Base-by-base conservation (phyloP, 2,797 vertebrate species). In the Babyrousa celebensis region DNA sequence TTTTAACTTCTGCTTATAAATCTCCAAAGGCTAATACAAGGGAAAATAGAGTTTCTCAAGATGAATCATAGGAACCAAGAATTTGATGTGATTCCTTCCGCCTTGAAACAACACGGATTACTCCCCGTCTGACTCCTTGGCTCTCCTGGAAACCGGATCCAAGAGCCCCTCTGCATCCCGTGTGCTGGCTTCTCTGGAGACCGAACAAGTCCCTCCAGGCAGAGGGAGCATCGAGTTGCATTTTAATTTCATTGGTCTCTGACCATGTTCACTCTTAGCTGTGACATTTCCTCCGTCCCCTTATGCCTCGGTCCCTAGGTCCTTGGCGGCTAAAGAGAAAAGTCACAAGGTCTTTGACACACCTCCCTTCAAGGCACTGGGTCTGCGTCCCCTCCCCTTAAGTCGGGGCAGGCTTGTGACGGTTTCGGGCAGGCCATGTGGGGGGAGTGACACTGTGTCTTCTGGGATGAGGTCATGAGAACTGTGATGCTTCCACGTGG, bases 1-100 rank as follows among this genome's bases (percentile, higher is more conserved):
- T 54, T 93, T 89, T 52, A 63, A 86, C 89, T 87, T 89, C 56
- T 77, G 25, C 27, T 78, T 40, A 70, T 32, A 93, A 78, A 43
- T 83, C 60, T 71, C 89, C 43, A 88, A 85, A 93, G 56, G 6
- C 10, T 32, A 92, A 78, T 12, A 87, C 79, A 56, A 72, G 3
- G 74, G 16, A 74, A 83, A 80, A 68, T 17, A 6, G 18, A 36
- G 12, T 75, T 4, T 68, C 77, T 43, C 43, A 48, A 63, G 1
- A 75, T 56, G 40, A 56, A 68, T 52, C 79, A 65, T 0, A 85
- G 72, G 77, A 77, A 65, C 79, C 70, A 62, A 94, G 36, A 74
- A 17, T 48, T 23, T 21, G 12, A 54, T 29, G 27, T 29, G n/a
- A 62, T 77, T 65, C 32, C 17, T 54, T 36, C 29, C 12, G 23